Conservation (phyloP, 2,113 vertebrate species). For the Mugil cephalus region DNA sequence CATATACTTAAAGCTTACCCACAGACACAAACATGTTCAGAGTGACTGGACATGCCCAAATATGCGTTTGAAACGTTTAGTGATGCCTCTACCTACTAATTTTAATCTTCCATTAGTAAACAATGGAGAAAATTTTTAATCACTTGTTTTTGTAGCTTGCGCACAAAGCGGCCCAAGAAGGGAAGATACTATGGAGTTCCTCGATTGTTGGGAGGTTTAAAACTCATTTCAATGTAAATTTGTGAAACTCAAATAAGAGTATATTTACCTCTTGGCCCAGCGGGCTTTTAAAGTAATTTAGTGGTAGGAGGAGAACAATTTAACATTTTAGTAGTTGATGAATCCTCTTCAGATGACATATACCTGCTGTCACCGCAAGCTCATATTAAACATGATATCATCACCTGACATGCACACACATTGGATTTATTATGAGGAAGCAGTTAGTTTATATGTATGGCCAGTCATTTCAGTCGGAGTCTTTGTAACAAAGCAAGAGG, state of each 20-base stretch:
- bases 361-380: too few relatives aligned
- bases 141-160: conserved; percentile 25
- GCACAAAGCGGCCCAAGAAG: not conserved
- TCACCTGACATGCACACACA: too few relatives aligned
- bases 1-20: conserved; percentile 55
- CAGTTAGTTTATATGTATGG: conserved; percentile 1
- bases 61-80: conserved; percentile 57
- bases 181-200: not conserved
- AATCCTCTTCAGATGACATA: too few relatives aligned
- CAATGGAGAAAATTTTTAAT: conserved; percentile 37
- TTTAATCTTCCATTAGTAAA: conserved; percentile 58
- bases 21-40: conserved; percentile 46
- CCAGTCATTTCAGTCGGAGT: not conserved
- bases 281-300: not conserved
- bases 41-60: conserved; percentile 66
- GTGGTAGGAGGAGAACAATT: not conserved
- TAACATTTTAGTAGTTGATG: too few relatives aligned
- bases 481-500: conserved; percentile 1
- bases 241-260: too few relatives aligned
- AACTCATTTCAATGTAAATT: not conserved
- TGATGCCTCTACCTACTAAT: conserved; percentile 51
- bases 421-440: not conserved
- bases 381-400: too few relatives aligned
- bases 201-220: conserved; percentile 1
- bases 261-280: not conserved